Base-by-base conservation (phyloP, 1,140 invertebrate genomes). In the Sweltsa coloradensis region DNA sequence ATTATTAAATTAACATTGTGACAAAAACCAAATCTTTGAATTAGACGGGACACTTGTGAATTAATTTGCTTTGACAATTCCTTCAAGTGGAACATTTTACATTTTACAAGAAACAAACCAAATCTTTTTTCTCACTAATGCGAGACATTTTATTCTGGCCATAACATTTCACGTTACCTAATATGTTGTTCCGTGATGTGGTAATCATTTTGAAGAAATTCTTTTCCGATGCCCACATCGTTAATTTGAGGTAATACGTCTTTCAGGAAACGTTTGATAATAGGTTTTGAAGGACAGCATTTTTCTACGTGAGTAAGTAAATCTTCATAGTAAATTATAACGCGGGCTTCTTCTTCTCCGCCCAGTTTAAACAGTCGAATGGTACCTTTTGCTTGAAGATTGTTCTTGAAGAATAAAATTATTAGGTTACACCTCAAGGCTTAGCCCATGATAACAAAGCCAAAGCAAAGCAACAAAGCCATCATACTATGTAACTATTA, bases 171-270 rank as follows among this genome's bases (percentile, higher is more conserved):
- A 41, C 9, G 7, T 41, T 45, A 50, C 48, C 43, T 43, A 4
- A 50, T 50, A 25, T 43, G 25, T 11, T 26, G 14, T n/a, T 45
- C 42, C 22, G 41, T 16, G 11, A 50, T 22, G 16, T 24, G 21
- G 5, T 34, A 36, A 2, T 45, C 18, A 16, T 31, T 19, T 31
- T 36, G 18, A 22, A 50, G 42, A 34, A 45, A 9, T 25, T 23
- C 25, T 34, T 45, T 50, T 11, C 45, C 48, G n/a, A 50, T 44
- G 11, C 19, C n/a, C 4, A 50, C 48, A 50, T 50, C 48, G 27
- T 50, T 27, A n/a, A 45, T 19, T 31, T 26, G 25, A 5, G 29
- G 41, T 1, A 50, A 31, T 11, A 50, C 9, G 2, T 37, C 31
- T 14, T 50, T 27, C 3, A 50, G 9, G 29, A 45, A 50, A 16